Conservation (phyloP, 2,113 vertebrate genomes). For the Psilopsiagon aymara region DNA sequence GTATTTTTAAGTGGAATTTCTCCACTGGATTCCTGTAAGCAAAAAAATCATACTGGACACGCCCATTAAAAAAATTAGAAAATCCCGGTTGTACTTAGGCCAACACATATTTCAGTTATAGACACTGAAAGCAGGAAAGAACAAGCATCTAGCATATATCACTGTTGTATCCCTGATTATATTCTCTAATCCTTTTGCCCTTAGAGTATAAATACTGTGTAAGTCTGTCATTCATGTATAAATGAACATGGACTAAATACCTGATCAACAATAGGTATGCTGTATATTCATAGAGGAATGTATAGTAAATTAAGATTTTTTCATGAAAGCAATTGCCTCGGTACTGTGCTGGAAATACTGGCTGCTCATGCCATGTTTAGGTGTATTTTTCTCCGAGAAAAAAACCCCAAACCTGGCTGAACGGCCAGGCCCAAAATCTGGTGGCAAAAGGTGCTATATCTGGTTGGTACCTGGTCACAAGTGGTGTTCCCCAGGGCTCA, state of each 20-base stretch:
- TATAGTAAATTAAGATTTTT: not conserved
- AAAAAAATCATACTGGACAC: not conserved
- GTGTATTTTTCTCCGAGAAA: fast-evolving
- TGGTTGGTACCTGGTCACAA: fast-evolving
- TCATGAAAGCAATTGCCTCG: not conserved
- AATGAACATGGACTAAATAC: not conserved
- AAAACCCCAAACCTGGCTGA: not conserved
- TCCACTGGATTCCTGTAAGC: not conserved
- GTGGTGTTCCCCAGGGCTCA: not conserved
- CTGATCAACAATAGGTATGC: not conserved
- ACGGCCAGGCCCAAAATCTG: fast-evolving
- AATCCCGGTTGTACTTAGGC: not conserved
- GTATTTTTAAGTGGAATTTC: not conserved
- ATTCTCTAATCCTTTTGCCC: not conserved
- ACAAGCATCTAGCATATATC: not conserved
- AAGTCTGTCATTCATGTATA: not conserved
- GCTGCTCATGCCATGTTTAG: not conserved
- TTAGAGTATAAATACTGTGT: not conserved
- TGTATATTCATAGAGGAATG: not conserved
- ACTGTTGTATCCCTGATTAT: not conserved
- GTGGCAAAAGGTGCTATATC: not conserved
- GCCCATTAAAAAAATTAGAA: not conserved
- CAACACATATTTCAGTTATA: not conserved
- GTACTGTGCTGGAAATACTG: not conserved
- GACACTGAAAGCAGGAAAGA: not conserved